phyloP scores from a whole-genome alignment of 2,888 invertebrate species.

The Lasioglossum pauxillum region DNA sequence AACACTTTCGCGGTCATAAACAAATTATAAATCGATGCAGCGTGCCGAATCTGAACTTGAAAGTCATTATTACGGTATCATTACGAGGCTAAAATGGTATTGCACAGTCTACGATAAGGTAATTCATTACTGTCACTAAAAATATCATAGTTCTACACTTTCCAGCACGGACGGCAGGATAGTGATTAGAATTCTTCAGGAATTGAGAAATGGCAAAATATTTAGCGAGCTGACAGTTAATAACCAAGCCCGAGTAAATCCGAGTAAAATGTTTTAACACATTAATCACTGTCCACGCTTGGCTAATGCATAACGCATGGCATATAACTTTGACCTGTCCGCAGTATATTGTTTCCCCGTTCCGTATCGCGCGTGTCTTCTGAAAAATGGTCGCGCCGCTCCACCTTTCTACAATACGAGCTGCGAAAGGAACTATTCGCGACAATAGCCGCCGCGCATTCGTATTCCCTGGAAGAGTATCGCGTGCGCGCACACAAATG shows the following conservation, averaged over 20 bases:
- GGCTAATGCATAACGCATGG: conserved; percentile 47
- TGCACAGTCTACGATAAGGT: not conserved
- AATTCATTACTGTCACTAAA: not conserved
- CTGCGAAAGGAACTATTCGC: conserved; percentile 32
- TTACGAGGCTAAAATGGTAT: not conserved
- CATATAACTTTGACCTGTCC: conserved; percentile 50
- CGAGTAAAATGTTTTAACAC: conserved; percentile 5
- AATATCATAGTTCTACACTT: too few species aligned
- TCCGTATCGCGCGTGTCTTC: conserved; percentile 8
- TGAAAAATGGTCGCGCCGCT: conserved; percentile 29
- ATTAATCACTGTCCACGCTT: conserved; percentile 15
- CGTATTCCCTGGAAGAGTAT: conserved; percentile 54
- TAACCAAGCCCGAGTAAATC: not conserved
- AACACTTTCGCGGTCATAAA: not conserved
- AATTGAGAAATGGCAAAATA: not conserved
- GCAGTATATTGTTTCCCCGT: conserved; percentile 40
- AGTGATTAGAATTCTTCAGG: not conserved
- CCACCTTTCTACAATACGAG: conserved; percentile 28
- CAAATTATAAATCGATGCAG: not conserved
- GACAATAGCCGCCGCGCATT: conserved; percentile 42
- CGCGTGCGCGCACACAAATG: conserved; percentile 38
- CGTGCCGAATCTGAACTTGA: not conserved
- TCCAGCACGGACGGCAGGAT: not conserved
- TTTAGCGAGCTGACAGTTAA: not conserved
- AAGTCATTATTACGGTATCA: not conserved